Evolutionary conservation across 2,797 vertebrate genomes (phyloP).

Genomic region (Spondyliosoma cantharus): DNA sequence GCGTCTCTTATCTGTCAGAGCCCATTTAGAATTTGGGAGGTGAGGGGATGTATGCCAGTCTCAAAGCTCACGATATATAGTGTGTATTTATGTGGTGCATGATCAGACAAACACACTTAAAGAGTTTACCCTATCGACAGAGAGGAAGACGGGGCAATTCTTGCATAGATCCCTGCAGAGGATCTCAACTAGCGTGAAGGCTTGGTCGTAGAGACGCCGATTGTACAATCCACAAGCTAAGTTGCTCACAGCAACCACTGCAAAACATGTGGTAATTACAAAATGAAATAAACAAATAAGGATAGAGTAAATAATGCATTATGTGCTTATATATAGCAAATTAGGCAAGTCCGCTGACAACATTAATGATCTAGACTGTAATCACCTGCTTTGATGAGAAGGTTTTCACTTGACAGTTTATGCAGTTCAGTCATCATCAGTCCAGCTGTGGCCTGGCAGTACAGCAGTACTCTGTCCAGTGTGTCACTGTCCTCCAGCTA

Average conservation of each 20-base stretch:
- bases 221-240: slow-evolving; percentile 89
- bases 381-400: slow-evolving; percentile 87
- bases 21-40: neutral
- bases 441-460: slow-evolving; percentile 79
- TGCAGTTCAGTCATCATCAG: slow-evolving; percentile 85
- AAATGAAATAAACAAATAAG: slow-evolving; percentile 1
- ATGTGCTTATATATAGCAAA: neutral
- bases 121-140: slow-evolving; percentile 85
- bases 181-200: slow-evolving; percentile 83
- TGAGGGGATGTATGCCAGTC: neutral
- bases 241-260: slow-evolving; percentile 87
- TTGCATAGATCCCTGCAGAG: slow-evolving; percentile 84
- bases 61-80: too few relatives aligned
- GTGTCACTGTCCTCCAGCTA: slow-evolving; percentile 76
- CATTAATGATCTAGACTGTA: neutral
- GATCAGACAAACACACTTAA: neutral
- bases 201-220: slow-evolving; percentile 85
- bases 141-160: slow-evolving; percentile 73
- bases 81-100: neutral
- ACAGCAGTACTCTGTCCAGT: slow-evolving; percentile 77
- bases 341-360: neutral
- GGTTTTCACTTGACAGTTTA: slow-evolving; percentile 79
- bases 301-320: neutral
- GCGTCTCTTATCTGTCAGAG: neutral
- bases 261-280: slow-evolving; percentile 23